Evolutionary conservation across 2,888 invertebrate species (phyloP), one percentile per base, ranked within the genome.

Genomic region (Iphiclides podalirius): DNA sequence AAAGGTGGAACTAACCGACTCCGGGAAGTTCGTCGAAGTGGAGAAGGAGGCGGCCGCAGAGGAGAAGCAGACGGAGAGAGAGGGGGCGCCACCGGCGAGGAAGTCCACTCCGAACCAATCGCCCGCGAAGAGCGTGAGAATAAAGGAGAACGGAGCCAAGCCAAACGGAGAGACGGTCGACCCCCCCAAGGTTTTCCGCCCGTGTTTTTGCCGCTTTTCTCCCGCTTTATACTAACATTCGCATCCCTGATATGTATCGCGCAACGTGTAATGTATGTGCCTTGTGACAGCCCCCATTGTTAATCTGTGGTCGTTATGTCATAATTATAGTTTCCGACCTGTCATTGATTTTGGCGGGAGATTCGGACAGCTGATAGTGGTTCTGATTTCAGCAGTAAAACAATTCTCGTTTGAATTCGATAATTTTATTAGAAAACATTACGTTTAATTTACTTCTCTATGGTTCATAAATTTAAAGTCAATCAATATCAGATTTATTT

Each of bases 1-100:
- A 68, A 86, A 89, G 89, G 87, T 89, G 57, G 89, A 89, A 86
- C 61, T 89, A 69, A 89, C 88, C 35, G 81, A 84, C 61, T 80
- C 85, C 56, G 89, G 89, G 11, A 88, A 87, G 67, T 90, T 90
- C 80, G 84, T 90, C 70, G 89, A 89, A 75, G 80, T 89, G 42
- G 89, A 90, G 57, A 72, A 79, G 16, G 77, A 79, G 1, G 63
- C 62, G n/a, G 52, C 57, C 36, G 72, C 75, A 7, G 59, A 31
- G 11, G 4, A n/a, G 11, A n/a, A 11, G 11, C n/a, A 89, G 75
- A 79, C 88, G 42, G 89, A 89, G 58, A 72, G 79, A 17, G 77
- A 79, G 1, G 63, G 62, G 11, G 52, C 56, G 37, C 71, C 75
- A 6, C 58, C n/a, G 4, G n/a, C 4, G 11, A 26, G 8, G 26